Evolutionary conservation across 2,888 invertebrate species (phyloP), one percentile per base, ranked within the genome.

Genomic region (Aleiodes testaceus): DNA sequence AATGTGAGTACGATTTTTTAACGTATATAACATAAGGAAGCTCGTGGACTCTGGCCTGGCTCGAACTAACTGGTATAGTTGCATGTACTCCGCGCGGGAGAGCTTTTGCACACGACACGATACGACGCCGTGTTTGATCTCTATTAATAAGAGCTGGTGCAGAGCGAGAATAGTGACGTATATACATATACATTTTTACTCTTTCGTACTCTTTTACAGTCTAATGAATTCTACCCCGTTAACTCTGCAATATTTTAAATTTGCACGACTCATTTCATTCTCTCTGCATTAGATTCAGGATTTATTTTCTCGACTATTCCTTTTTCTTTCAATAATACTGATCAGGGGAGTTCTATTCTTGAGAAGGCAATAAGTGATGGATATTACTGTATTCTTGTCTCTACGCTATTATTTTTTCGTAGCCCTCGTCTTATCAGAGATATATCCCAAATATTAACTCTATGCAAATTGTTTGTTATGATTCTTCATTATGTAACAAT

Each of bases 91-190:
- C 79, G 82, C 81, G 84, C 85, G 84, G 84, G 84, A 85, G 84
- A 82, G 78, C 79, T 78, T 79, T 81, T 87, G 87, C 87, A 85
- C 87, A 86, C 87, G 86, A 82, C 84, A 80, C 85, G 78, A 85
- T 85, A 86, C 85, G 85, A 86, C 85, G 84, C 86, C 77, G 79
- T 82, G 81, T 85, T 86, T 86, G 84, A 86, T 87, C 85, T 86
- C 87, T 87, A 87, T 87, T 87, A 87, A 87, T 87, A 87, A 85
- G 85, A 82, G 77, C 82, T 52, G 76, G 79, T 75, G 75, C 75
- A 72, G 72, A 63, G 82, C 79, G 79, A 79, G 83, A 83, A 63
- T 63, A 63, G 42, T 42, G 42, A 47, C 16, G n/a, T n/a, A 42
- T 22, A 45, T 16, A 44, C 20, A 63, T 18, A n/a, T 6, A 22